A percentile compares a stretch with the other conserved stretches of the same genome.
Conservation (phyloP, 1,140 invertebrate species). For the Aphis gossypii region DNA sequence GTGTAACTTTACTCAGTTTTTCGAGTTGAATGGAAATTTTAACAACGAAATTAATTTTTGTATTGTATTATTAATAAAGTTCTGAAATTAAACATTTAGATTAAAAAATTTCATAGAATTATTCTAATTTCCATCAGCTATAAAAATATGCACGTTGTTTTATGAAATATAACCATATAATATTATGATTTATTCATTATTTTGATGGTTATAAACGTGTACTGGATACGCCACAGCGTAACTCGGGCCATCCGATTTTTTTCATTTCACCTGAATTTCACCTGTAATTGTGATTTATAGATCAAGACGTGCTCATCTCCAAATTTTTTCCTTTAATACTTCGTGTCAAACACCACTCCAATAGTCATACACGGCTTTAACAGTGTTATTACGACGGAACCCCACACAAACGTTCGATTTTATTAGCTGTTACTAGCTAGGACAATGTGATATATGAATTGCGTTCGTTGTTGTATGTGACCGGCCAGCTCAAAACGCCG, state of each 20-base stretch:
- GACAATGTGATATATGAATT: background rate
- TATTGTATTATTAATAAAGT: background rate
- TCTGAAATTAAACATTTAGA: constrained; percentile 1
- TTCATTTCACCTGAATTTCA: background rate
- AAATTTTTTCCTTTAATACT: background rate
- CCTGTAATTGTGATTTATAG: background rate
- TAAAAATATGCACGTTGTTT: too few relatives aligned
- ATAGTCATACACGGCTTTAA: background rate
- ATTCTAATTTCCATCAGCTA: background rate
- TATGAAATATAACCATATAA: too few relatives aligned
- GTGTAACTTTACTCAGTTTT: background rate
- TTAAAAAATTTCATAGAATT: background rate
- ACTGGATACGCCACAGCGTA: background rate
- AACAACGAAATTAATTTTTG: background rate
- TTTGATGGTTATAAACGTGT: background rate
- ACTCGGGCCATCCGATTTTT: background rate
- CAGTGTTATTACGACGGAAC: background rate
- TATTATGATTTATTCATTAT: background rate
- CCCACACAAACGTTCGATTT: background rate
- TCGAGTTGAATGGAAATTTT: background rate
- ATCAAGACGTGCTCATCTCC: background rate
- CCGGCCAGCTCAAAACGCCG: background rate
- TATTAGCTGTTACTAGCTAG: background rate
- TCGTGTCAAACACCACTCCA: background rate
- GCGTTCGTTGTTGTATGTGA: background rate